Conservation (phyloP, 2,113 vertebrate genomes). For the Cyanistes caeruleus region DNA sequence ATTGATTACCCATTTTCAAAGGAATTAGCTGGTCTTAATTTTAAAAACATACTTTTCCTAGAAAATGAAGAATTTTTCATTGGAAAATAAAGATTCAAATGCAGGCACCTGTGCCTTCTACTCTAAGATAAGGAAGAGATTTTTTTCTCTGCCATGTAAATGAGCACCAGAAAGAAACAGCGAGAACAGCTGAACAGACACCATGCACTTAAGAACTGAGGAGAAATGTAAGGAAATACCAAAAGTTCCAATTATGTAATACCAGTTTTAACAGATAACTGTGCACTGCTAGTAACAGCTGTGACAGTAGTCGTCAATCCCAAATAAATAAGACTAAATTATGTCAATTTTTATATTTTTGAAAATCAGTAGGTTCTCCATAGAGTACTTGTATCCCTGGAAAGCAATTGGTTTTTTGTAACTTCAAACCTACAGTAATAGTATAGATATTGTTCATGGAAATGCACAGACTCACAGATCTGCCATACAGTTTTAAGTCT, state of each 20-base stretch:
- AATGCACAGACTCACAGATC: not conserved
- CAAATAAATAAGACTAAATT: not conserved
- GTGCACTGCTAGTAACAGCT: not conserved
- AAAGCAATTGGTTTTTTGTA: not conserved
- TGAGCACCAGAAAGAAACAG: not conserved
- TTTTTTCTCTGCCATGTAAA: not conserved
- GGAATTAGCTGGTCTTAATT: constrained; percentile 14
- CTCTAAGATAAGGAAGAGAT: not conserved
- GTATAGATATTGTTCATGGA: not conserved
- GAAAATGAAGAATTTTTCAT: not conserved
- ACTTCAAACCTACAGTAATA: not conserved
- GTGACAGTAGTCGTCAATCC: not conserved
- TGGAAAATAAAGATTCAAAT: not conserved
- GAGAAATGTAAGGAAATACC: not conserved
- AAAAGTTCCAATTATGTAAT: not conserved
- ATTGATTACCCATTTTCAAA: not conserved
- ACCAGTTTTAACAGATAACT: not conserved
- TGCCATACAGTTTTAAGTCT: not conserved
- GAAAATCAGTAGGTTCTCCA: not conserved
- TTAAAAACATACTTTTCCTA: not conserved
- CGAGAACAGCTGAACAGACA: not conserved
- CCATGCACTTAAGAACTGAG: not conserved
- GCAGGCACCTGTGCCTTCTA: not conserved
- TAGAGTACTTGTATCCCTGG: not conserved
- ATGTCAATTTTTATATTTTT: not conserved